Base-by-base conservation (phyloP, 2,113 vertebrate genomes). In the Axis porcinus region DNA sequence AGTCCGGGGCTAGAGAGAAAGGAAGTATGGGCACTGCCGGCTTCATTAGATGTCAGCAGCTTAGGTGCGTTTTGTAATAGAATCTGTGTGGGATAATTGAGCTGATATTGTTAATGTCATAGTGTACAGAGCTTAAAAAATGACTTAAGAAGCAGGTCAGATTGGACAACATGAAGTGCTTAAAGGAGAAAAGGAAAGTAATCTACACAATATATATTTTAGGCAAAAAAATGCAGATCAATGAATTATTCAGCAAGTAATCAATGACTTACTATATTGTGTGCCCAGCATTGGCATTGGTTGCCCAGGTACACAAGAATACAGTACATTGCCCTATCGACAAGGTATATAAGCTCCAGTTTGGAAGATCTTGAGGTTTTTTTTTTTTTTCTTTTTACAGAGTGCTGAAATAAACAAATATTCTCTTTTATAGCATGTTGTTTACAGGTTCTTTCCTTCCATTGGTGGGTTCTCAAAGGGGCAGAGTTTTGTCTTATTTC, bases 21-120 rank as follows among this genome's bases (percentile, higher is more conserved):
- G 95, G 95, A 97, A 97, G 97, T 93, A 67, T 97, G 96, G 96
- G 83, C 94, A 76, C 60, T 91, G 94, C 97, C 97, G 94, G 97
- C 96, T 95, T 98, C 91, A 76, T 98, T 97, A 97, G 95, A 89
- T 98, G 98, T 98, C 97, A 98, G 99, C 92, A 97, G 91, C 64
- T 97, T 97, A 94, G 96, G 60, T 95, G 55, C 91, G 91, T 98
- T 98, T 97, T 97, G 89, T 98, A 98, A 98, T 98, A 92, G 95
- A 98, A 92, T 97, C 97, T 96, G 81, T 96, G 84, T 58, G 92
- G 97, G 98, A 98, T 98, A 97, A 98, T 98, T 98, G 97, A 94
- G 86, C 89, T 11, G 57, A 91, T 57, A 30, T 97, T 98, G 94
- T 98, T 98, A 97, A 95, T 79, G 76, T 95, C 96, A 97, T 92